Evolutionary conservation across 2,113 vertebrate genomes (phyloP).

Genomic region (Proterorhinus semilunaris): DNA sequence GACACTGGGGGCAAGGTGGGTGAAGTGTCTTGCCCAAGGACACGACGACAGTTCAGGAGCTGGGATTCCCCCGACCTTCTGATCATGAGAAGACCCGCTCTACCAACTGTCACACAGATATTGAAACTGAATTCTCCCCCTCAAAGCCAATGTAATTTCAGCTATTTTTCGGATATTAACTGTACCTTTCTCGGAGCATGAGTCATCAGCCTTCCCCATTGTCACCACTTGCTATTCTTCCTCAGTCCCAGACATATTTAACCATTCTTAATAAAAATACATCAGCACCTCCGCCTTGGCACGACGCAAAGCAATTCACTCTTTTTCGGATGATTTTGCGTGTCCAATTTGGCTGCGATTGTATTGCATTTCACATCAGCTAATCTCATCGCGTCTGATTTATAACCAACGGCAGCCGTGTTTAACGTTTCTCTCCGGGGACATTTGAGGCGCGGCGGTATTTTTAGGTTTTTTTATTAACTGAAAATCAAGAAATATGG

Average conservation of each 20-base stretch:
- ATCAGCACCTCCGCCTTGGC: slow-evolving; percentile 3
- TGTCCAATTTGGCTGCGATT: neutral
- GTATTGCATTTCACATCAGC: neutral
- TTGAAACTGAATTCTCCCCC: too few species aligned
- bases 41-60: too few species aligned
- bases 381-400: neutral
- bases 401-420: neutral
- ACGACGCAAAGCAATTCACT: neutral
- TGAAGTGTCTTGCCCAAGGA: too few species aligned
- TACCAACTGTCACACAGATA: too few species aligned
- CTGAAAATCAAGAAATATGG: slow-evolving; percentile 1
- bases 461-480: slow-evolving; percentile 1
- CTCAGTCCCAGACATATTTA: slow-evolving; percentile 1
- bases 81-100: too few species aligned
- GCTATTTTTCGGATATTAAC: neutral
- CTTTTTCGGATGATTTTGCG: neutral
- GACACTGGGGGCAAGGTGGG: too few species aligned
- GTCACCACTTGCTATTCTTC: neutral
- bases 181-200: neutral
- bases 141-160: neutral
- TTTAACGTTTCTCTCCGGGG: neutral
- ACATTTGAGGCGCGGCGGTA: neutral
- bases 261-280: neutral
- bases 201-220: neutral
- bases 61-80: too few species aligned